phyloP scores from a whole-genome alignment of 2,797 vertebrate genomes.

The Neosilurus hyrtlii region DNA sequence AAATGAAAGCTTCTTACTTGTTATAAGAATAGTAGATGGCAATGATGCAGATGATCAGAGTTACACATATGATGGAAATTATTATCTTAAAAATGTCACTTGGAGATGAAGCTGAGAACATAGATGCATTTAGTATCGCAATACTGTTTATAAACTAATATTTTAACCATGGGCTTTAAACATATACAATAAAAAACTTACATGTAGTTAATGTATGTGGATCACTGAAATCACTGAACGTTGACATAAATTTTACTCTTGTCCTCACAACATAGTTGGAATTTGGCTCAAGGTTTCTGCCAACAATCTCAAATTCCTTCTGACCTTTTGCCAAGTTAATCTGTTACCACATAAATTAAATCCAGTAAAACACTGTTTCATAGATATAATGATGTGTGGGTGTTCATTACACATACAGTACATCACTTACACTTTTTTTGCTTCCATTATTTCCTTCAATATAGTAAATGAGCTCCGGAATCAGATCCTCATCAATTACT shows the following conservation, averaged over 20 bases:
- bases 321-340: fast-evolving
- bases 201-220: conserved; percentile 45
- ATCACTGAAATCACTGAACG: conserved; percentile 55
- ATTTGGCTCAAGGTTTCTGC: conserved; percentile 41
- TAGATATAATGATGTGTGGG: too few species aligned
- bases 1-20: conserved; percentile 48
- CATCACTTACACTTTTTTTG: conserved; percentile 40
- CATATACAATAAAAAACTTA: conserved; percentile 34
- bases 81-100: conserved; percentile 19
- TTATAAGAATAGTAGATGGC: conserved; percentile 33
- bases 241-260: conserved; percentile 12
- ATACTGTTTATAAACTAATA: not conserved
- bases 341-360: conserved; percentile 16
- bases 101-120: conserved; percentile 32
- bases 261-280: conserved; percentile 45
- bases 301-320: conserved; percentile 25
- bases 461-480: conserved; percentile 46
- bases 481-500: fast-evolving
- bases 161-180: not conserved
- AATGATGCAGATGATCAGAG: conserved; percentile 43
- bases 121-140: not conserved
- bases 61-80: conserved; percentile 40
- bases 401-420: not conserved
- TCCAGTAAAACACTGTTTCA: not conserved
- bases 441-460: conserved; percentile 30